These are phyloP conservation scores for Syngnathus rostellatus DNA, from an alignment of 2,797 vertebrate species.

Conservation along the genomic window DNA sequence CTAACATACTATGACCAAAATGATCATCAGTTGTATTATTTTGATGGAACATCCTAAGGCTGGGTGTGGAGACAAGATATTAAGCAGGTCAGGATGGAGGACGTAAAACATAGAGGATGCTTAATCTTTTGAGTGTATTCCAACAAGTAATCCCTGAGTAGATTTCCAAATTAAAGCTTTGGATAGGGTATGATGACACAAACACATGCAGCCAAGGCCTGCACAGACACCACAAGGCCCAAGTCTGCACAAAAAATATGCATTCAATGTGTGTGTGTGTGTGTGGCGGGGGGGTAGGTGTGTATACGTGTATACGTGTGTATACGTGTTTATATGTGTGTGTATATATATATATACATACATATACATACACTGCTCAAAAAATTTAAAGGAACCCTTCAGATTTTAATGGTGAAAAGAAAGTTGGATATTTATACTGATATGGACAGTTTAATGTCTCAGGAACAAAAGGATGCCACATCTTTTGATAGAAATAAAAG, in stretches of 20 bases:
- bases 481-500: too few relatives aligned
- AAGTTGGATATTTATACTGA: too few relatives aligned
- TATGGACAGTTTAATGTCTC: too few relatives aligned
- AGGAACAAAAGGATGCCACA: too few relatives aligned
- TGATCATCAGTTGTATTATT: slow-evolving; percentile 14
- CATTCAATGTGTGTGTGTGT: slow-evolving; percentile 8
- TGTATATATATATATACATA: too few relatives aligned
- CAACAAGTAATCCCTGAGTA: slow-evolving; percentile 71
- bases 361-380: too few relatives aligned
- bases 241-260: slow-evolving; percentile 14
- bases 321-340: too few relatives aligned
- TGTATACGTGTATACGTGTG: too few relatives aligned
- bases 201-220: slow-evolving; percentile 30
- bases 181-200: slow-evolving; percentile 59
- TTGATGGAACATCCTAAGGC: slow-evolving; percentile 43
- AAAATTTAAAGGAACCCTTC: too few relatives aligned
- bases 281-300: too few relatives aligned
- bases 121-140: slow-evolving; percentile 73
- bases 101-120: slow-evolving; percentile 66
- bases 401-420: too few relatives aligned
- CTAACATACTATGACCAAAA: slow-evolving; percentile 4
- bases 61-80: slow-evolving; percentile 53
- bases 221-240: slow-evolving; percentile 14
- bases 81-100: slow-evolving; percentile 65
- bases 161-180: slow-evolving; percentile 71